Evolutionary conservation across 2,113 vertebrate genomes (phyloP).

Genomic region (Cyanocitta stelleri): DNA sequence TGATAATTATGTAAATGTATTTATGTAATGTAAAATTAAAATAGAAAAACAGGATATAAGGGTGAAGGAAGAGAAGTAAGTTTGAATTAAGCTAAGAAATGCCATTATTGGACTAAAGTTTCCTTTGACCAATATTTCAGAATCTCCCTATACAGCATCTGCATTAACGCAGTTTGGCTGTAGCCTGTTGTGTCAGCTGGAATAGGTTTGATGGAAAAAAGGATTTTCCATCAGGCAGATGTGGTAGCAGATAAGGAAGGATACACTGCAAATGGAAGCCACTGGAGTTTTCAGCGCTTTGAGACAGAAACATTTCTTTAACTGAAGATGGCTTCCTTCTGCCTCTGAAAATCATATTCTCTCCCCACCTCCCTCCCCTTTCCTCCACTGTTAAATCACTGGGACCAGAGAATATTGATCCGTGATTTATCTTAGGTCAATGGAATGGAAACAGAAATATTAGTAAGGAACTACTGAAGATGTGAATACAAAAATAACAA

Average conservation of each 20-base stretch:
- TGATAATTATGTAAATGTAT: not conserved
- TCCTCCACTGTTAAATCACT: not conserved
- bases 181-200: fast-evolving
- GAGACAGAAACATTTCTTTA: not conserved
- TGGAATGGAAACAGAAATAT: not conserved
- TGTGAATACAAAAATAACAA: not conserved
- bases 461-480: not conserved
- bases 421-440: not conserved
- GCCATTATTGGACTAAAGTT: not conserved
- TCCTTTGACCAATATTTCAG: not conserved
- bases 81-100: not conserved
- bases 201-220: not conserved
- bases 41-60: not conserved
- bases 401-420: not conserved
- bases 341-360: not conserved
- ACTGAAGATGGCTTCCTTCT: not conserved
- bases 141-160: not conserved
- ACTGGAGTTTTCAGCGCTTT: not conserved
- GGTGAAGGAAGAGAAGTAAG: not conserved
- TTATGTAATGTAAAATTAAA: not conserved
- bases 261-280: not conserved
- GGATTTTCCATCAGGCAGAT: not conserved
- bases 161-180: not conserved
- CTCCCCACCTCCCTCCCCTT: fast-evolving
- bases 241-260: not conserved